These are phyloP conservation scores for Mesorhabditis spiculigera DNA, from an alignment of 2,888 invertebrate species.

Conservation along the genomic window DNA sequence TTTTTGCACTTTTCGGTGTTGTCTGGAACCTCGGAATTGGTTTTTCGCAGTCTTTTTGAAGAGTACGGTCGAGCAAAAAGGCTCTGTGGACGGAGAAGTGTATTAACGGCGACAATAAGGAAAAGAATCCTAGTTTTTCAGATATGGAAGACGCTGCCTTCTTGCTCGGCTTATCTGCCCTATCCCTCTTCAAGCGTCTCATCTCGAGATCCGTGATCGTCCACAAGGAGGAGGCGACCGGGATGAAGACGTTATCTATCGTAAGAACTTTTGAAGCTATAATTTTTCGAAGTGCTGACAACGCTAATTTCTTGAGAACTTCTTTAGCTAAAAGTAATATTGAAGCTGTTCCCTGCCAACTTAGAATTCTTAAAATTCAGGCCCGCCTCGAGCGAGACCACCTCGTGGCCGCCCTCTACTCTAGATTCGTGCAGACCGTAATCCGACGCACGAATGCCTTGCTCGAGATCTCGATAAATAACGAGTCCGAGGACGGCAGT, in stretches of 20 bases:
- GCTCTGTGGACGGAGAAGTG: too few species aligned
- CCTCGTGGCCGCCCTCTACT: background rate
- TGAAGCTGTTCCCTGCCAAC: too few species aligned
- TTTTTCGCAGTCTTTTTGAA: too few species aligned
- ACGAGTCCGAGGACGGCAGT: background rate
- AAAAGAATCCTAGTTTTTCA: too few species aligned
- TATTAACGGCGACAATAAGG: too few species aligned
- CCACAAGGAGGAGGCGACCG: background rate
- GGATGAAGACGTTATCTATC: conserved; percentile 1
- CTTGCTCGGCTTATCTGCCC: background rate
- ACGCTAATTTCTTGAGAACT: too few species aligned
- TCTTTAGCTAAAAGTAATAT: too few species aligned
- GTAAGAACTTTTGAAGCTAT: background rate
- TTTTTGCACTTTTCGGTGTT: too few species aligned
- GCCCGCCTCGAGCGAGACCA: background rate
- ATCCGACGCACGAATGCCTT: background rate
- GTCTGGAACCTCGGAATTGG: too few species aligned
- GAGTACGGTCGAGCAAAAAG: too few species aligned
- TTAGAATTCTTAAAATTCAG: too few species aligned
- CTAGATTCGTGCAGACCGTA: background rate
- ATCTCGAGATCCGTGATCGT: background rate
- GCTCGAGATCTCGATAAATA: background rate
- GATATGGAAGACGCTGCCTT: conserved; percentile 5
- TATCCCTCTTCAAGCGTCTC: background rate
- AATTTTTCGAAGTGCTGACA: too few species aligned